phyloP scores from a whole-genome alignment of 2,797 vertebrate genomes.

The Characodon lateralis region DNA sequence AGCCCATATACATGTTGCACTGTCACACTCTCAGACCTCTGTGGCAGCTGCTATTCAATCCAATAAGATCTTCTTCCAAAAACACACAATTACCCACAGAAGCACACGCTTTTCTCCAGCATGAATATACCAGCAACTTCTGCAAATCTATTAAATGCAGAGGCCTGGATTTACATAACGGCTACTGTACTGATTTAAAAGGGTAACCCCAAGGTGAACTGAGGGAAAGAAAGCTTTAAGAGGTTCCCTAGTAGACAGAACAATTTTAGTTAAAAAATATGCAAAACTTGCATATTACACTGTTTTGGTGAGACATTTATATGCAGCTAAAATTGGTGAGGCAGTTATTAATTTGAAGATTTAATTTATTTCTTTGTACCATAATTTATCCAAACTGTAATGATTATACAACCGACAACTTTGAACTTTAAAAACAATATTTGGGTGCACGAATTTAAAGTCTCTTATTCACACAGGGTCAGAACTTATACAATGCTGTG shows the following conservation, averaged over 20 bases:
- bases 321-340: no score
- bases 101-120: conserved; percentile 18
- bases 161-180: conserved; percentile 5
- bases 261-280: background rate
- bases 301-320: no score
- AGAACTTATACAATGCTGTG: no score
- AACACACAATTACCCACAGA: conserved; percentile 45
- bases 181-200: conserved; percentile 18
- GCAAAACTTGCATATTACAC: background rate
- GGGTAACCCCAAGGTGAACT: background rate
- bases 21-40: conserved; percentile 53
- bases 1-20: conserved; percentile 67
- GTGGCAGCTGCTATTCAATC: conserved; percentile 59
- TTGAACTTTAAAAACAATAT: no score
- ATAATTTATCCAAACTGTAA: no score
- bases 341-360: no score
- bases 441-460: no score
- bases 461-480: no score
- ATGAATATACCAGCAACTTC: conserved; percentile 18
- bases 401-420: no score
- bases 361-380: no score
- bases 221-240: background rate
- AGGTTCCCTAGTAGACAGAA: background rate
- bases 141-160: background rate
- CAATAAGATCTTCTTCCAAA: conserved; percentile 35